Conservation (phyloP, 2,888 invertebrate genomes). For the Quadroppia sp. region DNA sequence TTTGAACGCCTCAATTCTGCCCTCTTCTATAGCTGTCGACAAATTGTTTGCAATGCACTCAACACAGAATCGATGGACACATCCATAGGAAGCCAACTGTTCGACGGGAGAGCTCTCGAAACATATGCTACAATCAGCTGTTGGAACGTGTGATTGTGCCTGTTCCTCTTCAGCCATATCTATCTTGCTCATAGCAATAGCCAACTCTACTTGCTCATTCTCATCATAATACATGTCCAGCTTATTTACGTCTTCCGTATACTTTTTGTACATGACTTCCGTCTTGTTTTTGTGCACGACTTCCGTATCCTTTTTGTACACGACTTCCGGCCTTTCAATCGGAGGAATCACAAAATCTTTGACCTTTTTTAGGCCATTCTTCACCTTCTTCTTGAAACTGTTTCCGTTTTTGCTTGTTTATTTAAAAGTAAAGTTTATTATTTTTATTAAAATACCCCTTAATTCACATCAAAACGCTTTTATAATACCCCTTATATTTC, state of each 20-base stretch:
- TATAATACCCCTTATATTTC: too few relatives aligned
- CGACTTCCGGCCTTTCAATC: not conserved
- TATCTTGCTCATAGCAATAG: too few relatives aligned
- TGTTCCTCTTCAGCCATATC: too few relatives aligned
- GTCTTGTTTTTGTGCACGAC: too few relatives aligned
- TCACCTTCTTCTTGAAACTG: too few relatives aligned
- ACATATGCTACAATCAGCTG: conserved; percentile 14
- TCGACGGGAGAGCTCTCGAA: not conserved
- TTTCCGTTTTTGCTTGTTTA: too few relatives aligned
- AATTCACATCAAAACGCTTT: too few relatives aligned
- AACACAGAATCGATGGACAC: not conserved
- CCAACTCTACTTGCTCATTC: conserved; percentile 52
- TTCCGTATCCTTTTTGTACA: conserved; percentile 36
- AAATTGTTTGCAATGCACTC: not conserved
- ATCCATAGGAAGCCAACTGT: not conserved
- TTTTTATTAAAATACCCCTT: too few relatives aligned
- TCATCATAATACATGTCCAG: conserved; percentile 41
- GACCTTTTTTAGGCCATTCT: not conserved
- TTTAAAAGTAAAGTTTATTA: too few relatives aligned
- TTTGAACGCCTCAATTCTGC: not conserved
- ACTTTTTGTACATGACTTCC: conserved; percentile 23
- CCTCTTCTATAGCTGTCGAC: not conserved
- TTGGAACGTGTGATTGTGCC: too few relatives aligned
- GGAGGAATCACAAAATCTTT: conserved; percentile 41
- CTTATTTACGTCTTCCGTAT: too few relatives aligned